phyloP scores from a whole-genome alignment of 2,888 invertebrate species.

The Calliphora vomitoria region DNA sequence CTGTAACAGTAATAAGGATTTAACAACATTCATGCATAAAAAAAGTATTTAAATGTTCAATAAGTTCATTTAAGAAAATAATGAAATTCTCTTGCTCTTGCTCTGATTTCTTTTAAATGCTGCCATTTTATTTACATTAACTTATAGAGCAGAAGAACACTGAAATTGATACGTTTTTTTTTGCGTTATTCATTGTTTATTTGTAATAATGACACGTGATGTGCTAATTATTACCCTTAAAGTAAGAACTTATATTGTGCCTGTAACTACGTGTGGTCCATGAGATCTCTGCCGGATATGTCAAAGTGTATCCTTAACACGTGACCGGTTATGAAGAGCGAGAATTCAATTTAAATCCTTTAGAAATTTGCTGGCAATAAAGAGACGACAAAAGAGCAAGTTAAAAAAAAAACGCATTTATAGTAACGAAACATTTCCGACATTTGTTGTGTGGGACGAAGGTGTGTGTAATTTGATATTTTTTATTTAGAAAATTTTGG shows the following conservation, averaged over 20 bases:
- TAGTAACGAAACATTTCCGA: slow-evolving; percentile 57
- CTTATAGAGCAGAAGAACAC: not conserved
- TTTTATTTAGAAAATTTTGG: slow-evolving; percentile 8
- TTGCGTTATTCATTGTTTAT: slow-evolving; percentile 28
- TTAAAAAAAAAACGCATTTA: slow-evolving; percentile 29
- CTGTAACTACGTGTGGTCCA: slow-evolving; percentile 74
- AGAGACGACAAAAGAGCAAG: slow-evolving; percentile 18
- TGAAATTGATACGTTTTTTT: slow-evolving; percentile 59
- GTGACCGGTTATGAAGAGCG: slow-evolving; percentile 74
- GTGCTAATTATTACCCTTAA: slow-evolving; percentile 70
- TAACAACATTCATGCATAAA: not conserved
- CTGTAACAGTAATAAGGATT: not conserved
- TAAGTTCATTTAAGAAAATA: not conserved
- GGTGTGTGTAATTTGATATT: slow-evolving; percentile 67
- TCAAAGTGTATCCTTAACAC: slow-evolving; percentile 76
- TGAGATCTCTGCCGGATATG: slow-evolving; percentile 74
- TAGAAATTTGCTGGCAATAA: slow-evolving; percentile 49
- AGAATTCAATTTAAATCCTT: slow-evolving; percentile 66
- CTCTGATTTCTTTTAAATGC: not conserved
- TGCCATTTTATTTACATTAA: slow-evolving; percentile 3
- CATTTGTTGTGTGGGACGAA: slow-evolving; percentile 46
- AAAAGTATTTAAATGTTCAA: not conserved
- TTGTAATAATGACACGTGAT: slow-evolving; percentile 64
- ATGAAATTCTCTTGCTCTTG: not conserved
- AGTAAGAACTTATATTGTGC: slow-evolving; percentile 6